These are phyloP conservation scores for Eira barbara DNA, from an alignment of 2,113 vertebrate species.

Conservation along the genomic window DNA sequence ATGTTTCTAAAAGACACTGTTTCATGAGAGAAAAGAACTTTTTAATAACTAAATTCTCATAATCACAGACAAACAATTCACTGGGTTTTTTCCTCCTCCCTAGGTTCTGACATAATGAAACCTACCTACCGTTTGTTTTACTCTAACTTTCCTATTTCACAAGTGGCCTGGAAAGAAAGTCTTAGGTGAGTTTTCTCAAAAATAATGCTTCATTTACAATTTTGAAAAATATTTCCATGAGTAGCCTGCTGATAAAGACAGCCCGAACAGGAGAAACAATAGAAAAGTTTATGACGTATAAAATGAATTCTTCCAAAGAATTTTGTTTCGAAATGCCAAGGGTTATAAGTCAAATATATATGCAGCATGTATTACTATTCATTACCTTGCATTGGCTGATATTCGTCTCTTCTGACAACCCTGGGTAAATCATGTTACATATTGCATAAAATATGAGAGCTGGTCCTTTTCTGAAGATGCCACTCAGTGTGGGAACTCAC, in stretches of 20 bases:
- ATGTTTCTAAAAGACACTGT: slow-evolving; percentile 31
- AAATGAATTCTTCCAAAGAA: slow-evolving; percentile 87
- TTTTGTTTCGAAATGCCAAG: slow-evolving; percentile 93
- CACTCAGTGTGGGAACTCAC: slow-evolving; percentile 83
- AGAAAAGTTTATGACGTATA: slow-evolving; percentile 84
- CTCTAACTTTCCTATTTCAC: slow-evolving; percentile 68
- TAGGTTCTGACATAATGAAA: slow-evolving; percentile 74
- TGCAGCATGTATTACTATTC: slow-evolving; percentile 94
- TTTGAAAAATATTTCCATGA: slow-evolving; percentile 75
- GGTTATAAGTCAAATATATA: slow-evolving; percentile 95
- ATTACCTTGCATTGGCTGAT: slow-evolving; percentile 93
- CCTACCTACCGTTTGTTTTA: slow-evolving; percentile 57
- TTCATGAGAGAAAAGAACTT: slow-evolving; percentile 52
- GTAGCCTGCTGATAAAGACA: slow-evolving; percentile 78
- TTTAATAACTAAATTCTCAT: slow-evolving; percentile 64
- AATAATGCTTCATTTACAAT: slow-evolving; percentile 78
- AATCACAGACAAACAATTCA: slow-evolving; percentile 66
- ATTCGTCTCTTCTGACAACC: slow-evolving; percentile 96
- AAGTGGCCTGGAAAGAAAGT: slow-evolving; percentile 57
- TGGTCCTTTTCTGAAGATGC: slow-evolving; percentile 82
- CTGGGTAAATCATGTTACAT: slow-evolving; percentile 93
- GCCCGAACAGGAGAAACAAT: slow-evolving; percentile 82
- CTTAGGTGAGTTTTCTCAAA: slow-evolving; percentile 71
- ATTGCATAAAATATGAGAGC: slow-evolving; percentile 91
- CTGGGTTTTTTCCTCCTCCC: neutral